phyloP scores from a whole-genome alignment of 2,797 vertebrate genomes.

The Leptoclinus maculatus region DNA sequence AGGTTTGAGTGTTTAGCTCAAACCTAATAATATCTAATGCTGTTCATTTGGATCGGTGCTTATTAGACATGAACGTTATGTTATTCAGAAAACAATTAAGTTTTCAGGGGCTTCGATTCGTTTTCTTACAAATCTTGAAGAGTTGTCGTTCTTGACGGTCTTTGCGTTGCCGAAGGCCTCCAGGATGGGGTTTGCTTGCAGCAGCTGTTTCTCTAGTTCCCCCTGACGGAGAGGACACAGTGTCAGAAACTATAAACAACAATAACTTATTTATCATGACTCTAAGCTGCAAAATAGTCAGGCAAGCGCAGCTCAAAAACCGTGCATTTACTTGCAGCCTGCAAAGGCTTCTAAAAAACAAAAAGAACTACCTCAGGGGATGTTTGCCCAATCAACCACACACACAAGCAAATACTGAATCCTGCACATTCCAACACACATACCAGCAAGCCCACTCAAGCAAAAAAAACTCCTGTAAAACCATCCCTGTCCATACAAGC shows the following conservation, averaged over 20 bases:
- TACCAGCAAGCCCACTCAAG: slow-evolving; percentile 64
- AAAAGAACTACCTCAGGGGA: slow-evolving; percentile 41
- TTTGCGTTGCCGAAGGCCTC: slow-evolving; percentile 99
- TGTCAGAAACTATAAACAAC: neutral
- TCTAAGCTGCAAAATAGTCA: neutral
- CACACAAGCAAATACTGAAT: slow-evolving; percentile 15
- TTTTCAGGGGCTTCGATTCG: neutral
- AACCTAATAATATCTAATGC: neutral
- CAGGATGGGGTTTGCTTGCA: slow-evolving; percentile 98
- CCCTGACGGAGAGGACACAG: slow-evolving; percentile 81
- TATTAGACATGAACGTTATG: neutral
- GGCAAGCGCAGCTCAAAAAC: slow-evolving; percentile 14
- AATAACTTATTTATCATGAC: neutral
- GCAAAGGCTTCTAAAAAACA: neutral
- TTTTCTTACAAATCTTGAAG: slow-evolving; percentile 97
- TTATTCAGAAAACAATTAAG: neutral
- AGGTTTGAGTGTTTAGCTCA: neutral
- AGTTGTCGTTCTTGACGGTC: slow-evolving; percentile 99
- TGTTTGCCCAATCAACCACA: slow-evolving; percentile 32
- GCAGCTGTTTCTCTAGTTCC: slow-evolving; percentile 95
- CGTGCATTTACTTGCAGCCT: slow-evolving; percentile 28
- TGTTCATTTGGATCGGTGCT: neutral
- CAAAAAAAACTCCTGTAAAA: slow-evolving; percentile 13
- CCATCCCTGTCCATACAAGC: slow-evolving; percentile 55
- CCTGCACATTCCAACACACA: slow-evolving; percentile 56